phyloP scores from a whole-genome alignment of 2,888 invertebrate species.

The Drosophila colorata region DNA sequence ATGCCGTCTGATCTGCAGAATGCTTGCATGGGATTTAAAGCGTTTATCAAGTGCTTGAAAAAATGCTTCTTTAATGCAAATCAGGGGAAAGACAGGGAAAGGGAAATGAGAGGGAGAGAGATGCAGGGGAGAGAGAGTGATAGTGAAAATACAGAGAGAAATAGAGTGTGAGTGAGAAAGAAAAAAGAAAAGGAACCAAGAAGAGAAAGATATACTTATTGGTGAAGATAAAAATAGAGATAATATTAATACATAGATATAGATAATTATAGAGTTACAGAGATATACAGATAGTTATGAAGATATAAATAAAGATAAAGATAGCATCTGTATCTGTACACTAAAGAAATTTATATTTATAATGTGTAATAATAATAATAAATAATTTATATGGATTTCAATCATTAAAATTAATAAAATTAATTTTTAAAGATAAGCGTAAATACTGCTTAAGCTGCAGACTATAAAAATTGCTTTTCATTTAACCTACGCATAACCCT shows the following conservation, averaged over 20 bases:
- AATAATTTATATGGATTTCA: neutral
- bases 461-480: no score
- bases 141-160: no score
- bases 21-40: neutral
- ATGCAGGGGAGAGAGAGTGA: neutral
- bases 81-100: neutral
- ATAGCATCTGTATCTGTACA: neutral
- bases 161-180: no score
- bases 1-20: neutral
- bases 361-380: neutral
- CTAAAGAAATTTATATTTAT: neutral
- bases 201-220: no score
- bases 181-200: no score
- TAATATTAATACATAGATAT: no score
- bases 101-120: neutral
- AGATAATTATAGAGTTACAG: no score
- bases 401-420: no score
- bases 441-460: conserved; percentile 4
- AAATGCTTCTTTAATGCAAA: neutral
- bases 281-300: no score
- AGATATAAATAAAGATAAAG: no score
- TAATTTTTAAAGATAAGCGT: neutral
- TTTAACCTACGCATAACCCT: conserved; percentile 47
- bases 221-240: no score
- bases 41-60: neutral